These are phyloP conservation scores for Lepetodrilus schrolli DNA, from an alignment of 2,888 invertebrate species.

Conservation along the genomic window DNA sequence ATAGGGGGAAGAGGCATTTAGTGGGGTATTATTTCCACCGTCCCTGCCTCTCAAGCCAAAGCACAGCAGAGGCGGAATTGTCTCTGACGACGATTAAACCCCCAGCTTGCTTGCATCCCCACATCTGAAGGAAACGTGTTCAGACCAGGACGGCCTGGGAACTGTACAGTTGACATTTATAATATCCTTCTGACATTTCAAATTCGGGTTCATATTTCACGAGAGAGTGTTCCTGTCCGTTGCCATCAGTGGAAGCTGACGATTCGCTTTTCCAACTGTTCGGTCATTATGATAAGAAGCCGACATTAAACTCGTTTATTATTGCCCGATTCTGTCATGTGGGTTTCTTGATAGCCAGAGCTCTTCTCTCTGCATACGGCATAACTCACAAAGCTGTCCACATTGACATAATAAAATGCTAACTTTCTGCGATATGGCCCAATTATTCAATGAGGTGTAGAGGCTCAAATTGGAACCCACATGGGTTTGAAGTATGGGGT, in stretches of 20 bases:
- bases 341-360: not conserved
- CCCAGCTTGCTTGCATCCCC: not conserved
- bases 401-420: conserved; percentile 1
- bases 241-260: not conserved
- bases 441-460: conserved; percentile 18
- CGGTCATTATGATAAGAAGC: conserved; percentile 2
- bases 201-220: conserved; percentile 23
- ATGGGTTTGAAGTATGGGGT: not conserved
- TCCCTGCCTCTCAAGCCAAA: not conserved
- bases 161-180: conserved; percentile 34
- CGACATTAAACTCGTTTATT: not conserved
- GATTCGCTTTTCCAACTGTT: too few relatives aligned
- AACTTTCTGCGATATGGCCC: not conserved
- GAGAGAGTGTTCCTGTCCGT: conserved; percentile 9
- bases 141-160: conserved; percentile 30
- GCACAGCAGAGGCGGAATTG: not conserved
- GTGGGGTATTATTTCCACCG: not conserved
- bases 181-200: conserved; percentile 34
- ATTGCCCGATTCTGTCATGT: not conserved
- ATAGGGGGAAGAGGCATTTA: conserved; percentile 32
- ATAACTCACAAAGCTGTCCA: not conserved
- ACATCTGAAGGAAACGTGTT: conserved; percentile 22
- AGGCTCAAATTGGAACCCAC: not conserved
- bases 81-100: conserved; percentile 7
- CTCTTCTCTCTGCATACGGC: not conserved